Evolutionary conservation across 2,113 vertebrate species (phyloP), one percentile per base, ranked within the genome.

Genomic region (Charina bottae): DNA sequence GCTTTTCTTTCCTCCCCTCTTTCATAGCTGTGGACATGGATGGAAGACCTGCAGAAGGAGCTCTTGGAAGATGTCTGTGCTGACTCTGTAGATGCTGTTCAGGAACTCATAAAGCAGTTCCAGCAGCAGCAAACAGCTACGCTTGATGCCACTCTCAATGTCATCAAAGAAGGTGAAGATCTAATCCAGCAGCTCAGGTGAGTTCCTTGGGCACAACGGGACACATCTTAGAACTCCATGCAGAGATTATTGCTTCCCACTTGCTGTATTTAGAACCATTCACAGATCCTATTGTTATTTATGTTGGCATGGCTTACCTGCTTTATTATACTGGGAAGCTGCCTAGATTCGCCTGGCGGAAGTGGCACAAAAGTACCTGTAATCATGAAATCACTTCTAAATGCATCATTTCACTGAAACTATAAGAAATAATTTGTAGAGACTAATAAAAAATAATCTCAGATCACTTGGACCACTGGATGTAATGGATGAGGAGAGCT

Each of bases 11-110:
- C 94, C 95, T 94, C 96, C 96, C 95, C 94, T 97, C 93, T 58
- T 95, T 93, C 93, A 68, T 97, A 99, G 99, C 95, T 99, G 96
- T 99, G 99, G 99, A 99, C 98, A 68, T 99, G 99, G 99, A 99
- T 99, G 99, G 99, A 99, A 97, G 99, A 99, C 95, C 98, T 99
- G 58, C 99, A 99, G 97, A 99, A 99, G 97, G 99, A 99, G 97
- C 98, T 99, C 90, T 91, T 99, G 97, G 99, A 99, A 94, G 99
- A 99, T 86, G 99, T 99, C 91, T 98, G 98, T 94, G 99, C 99
- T 8, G 99, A 99, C 88, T 99, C 99, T 0, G 99, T 99, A 96
- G 99, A 99, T 90, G 99, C 98, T 0, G 99, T 99, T 68, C 99
- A 99, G 97, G 98, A 99, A 93, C 98, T 99, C 91, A 99, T 99